Conservation (phyloP, 2,113 vertebrate genomes). For the Pipra filicauda region DNA sequence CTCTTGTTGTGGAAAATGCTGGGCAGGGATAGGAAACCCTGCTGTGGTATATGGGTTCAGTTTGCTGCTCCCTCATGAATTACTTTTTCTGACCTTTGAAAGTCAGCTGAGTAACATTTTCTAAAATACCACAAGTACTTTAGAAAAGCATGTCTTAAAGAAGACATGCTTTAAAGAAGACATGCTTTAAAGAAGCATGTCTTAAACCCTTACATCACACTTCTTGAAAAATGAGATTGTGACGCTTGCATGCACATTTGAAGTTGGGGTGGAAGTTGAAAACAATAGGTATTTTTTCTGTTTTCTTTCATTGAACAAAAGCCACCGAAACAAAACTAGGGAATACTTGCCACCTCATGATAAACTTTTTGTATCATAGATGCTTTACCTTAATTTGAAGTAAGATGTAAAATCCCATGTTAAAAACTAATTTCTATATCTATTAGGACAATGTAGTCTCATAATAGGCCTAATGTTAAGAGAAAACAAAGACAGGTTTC, state of each 20-base stretch:
- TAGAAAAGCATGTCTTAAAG: not conserved
- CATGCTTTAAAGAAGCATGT: not conserved
- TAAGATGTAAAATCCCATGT: not conserved
- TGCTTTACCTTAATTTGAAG: not conserved
- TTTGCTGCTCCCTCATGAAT: not conserved
- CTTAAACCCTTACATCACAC: not conserved
- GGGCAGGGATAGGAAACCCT: conserved; percentile 17
- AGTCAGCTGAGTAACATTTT: conserved; percentile 22
- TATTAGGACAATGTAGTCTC: not conserved
- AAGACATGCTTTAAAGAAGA: not conserved
- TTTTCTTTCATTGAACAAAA: not conserved
- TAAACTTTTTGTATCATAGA: not conserved
- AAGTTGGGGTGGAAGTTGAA: not conserved
- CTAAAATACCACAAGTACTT: conserved; percentile 34
- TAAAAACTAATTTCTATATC: not conserved
- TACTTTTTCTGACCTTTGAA: conserved; percentile 51
- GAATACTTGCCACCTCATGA: not conserved
- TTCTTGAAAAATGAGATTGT: not conserved
- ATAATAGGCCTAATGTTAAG: not conserved
- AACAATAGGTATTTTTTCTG: not conserved
- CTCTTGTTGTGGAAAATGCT: not conserved
- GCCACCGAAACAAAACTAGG: not conserved
- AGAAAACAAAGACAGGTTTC: not conserved
- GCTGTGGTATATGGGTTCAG: conserved; percentile 23
- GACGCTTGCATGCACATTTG: not conserved